A percentile compares a stretch with the other conserved stretches of the same genome.
phyloP scores from a whole-genome alignment of 2,797 vertebrate species.

The Etheostoma nigrum region DNA sequence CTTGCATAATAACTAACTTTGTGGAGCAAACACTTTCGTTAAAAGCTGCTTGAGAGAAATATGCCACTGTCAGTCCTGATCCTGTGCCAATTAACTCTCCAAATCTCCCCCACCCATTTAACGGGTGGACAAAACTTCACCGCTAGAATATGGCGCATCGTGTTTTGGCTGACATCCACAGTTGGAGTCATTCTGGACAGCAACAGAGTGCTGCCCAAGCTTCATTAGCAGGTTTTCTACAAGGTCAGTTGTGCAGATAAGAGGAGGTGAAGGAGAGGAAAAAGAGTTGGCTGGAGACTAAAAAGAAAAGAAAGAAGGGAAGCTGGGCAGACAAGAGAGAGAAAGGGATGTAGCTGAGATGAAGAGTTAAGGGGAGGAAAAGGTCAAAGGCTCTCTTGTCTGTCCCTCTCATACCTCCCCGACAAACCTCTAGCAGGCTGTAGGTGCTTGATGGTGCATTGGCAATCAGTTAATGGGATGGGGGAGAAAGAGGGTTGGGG shows the following conservation, averaged over 20 bases:
- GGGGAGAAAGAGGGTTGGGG: conserved; percentile 16
- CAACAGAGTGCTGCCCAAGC: conserved; percentile 45
- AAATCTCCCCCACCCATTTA: conserved; percentile 23
- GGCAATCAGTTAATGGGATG: conserved; percentile 84
- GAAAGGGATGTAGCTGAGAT: conserved; percentile 18
- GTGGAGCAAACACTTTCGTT: conserved; percentile 60
- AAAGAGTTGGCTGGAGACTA: not conserved
- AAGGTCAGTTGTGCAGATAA: conserved; percentile 52
- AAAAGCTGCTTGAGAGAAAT: conserved; percentile 51
- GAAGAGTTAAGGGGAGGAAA: conserved; percentile 44
- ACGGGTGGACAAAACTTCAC: conserved; percentile 44
- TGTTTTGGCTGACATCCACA: conserved; percentile 58
- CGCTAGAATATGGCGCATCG: conserved; percentile 39
- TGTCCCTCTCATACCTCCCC: conserved; percentile 41
- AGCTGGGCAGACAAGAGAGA: not conserved
- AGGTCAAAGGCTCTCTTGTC: conserved; percentile 50
- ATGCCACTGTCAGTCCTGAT: conserved; percentile 28
- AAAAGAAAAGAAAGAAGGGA: not conserved
- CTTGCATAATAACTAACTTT: conserved; percentile 41
- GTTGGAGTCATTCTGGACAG: conserved; percentile 55
- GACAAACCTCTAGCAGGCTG: conserved; percentile 35
- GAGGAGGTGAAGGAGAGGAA: conserved; percentile 9
- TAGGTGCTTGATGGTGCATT: conserved; percentile 34
- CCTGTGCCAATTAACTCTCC: conserved; percentile 54
- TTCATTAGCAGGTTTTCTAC: conserved; percentile 63